Base-by-base conservation (phyloP, 2,888 invertebrate species). In the Opisthograptis luteolata region DNA sequence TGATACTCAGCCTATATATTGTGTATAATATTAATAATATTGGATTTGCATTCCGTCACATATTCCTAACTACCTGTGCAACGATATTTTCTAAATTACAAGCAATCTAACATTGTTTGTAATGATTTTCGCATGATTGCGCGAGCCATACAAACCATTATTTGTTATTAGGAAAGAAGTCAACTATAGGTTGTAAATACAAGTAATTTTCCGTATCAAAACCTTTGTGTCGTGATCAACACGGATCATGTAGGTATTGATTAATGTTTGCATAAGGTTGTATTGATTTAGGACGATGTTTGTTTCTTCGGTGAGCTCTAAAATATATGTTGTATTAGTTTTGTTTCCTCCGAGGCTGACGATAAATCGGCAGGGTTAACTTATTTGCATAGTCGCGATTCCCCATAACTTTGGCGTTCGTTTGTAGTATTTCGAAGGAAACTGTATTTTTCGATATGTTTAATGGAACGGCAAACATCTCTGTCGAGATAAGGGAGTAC, bases 341-440 rank as follows among this genome's bases (percentile, higher is more conserved):
- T 64, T 68, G 69, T 75, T 76, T 73, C 68, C 15, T 9, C 13
- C 55, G 58, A 56, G 62, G 86, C 89, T 89, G 88, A 76, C 87
- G 88, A 81, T 84, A 79, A 73, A 76, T 79, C 87, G 82, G 85
- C 70, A 90, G 84, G 80, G 79, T 72, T 68, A 66, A 55, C 48
- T 64, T 84, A 75, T 84, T 85, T 85, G 76, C 68, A 71, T 53
- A 70, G 78, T 72, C 66, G 59, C 56, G 42, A 37, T 66, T 73
- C 73, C 70, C 69, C 55, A 55, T 64, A 68, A 73, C 68, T 76
- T 81, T 84, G 72, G 73, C 86, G 81, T 71, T 60, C 40, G 58
- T 37, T 55, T 66, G 85, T 67, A 73, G 82, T 77, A 89, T 88
- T 85, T 88, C 71, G 77, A 71, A 64, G 57, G 72, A 79, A 81